Evolutionary conservation across 2,113 vertebrate genomes (phyloP).

Genomic region (Brachionichthys hirsutus): DNA sequence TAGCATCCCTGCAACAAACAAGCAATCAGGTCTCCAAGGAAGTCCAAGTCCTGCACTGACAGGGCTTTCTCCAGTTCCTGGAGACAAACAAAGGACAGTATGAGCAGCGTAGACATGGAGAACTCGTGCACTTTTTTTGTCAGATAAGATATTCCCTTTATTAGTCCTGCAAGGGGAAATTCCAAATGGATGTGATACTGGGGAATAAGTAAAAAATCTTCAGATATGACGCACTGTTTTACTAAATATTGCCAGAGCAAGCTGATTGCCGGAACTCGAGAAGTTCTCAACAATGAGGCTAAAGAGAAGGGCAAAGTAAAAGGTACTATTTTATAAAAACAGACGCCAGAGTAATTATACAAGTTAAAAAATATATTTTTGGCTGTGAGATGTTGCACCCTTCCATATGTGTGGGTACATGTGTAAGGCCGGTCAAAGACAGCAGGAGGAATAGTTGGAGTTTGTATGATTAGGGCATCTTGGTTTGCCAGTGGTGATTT

Average conservation of each 20-base stretch:
- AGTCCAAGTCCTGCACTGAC: slow-evolving; percentile 88
- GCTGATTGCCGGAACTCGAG: neutral
- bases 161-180: too few relatives aligned
- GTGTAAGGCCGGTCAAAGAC: too few relatives aligned
- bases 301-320: neutral
- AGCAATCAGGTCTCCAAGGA: slow-evolving; percentile 91
- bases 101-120: too few relatives aligned
- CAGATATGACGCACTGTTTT: too few relatives aligned
- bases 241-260: neutral
- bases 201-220: too few relatives aligned
- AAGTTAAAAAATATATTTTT: neutral
- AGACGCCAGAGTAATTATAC: neutral
- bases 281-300: neutral
- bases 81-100: slow-evolving; percentile 12
- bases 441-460: slow-evolving; percentile 24
- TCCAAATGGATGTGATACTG: too few relatives aligned
- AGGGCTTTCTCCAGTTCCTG: slow-evolving; percentile 97
- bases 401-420: neutral
- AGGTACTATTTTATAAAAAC: neutral
- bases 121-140: too few relatives aligned
- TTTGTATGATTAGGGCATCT: slow-evolving; percentile 31
- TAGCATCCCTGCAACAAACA: slow-evolving; percentile 97
- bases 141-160: too few relatives aligned
- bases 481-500: slow-evolving; percentile 42
- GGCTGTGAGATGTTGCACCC: neutral